Evolutionary conservation across 2,888 invertebrate genomes (phyloP), one percentile per base, ranked within the genome.

Genomic region (Acleris literana): DNA sequence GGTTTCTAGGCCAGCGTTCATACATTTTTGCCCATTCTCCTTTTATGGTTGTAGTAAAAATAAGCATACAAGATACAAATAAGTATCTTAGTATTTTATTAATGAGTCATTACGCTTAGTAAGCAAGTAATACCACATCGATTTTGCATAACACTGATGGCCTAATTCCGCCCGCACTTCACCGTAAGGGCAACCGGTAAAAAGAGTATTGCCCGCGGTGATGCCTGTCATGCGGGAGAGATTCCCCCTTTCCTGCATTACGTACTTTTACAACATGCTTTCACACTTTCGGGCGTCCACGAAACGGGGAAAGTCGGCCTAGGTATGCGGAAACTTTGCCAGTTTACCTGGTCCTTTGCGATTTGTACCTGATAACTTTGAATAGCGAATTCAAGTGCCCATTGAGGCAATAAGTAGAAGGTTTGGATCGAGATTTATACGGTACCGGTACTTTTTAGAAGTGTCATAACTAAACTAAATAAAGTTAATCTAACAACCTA

Each of bases 181-280:
- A 75, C 75, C 71, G 74, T 69, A 74, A 77, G 80, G 80, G 77
- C 79, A 73, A 73, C 69, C 74, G 72, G 76, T 82, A 81, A 81
- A 84, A 82, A 78, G 78, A 75, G 81, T 74, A 78, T 76, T 66
- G 84, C 88, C 85, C 69, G 80, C 77, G 81, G 85, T 79, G 81
- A 82, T 78, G 79, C 76, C 78, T 80, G 82, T 80, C 85, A 82
- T 82, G 74, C 80, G 83, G 82, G 81, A 82, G 78, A 83, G 76
- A 81, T 83, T 83, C 81, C 81, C 83, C 81, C 77, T 82, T 81
- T 72, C 72, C 74, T 73, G 76, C 74, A 75, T 70, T 78, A 76
- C 77, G 73, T 81, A 79, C 81, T 83, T 81, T 82, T 80, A 75
- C 76, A 79, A 90, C 89, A 90, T 77, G 87, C 80, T 88, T 90